phyloP scores from a whole-genome alignment of 1,140 invertebrate species.

The Dreissena rostriformis region DNA sequence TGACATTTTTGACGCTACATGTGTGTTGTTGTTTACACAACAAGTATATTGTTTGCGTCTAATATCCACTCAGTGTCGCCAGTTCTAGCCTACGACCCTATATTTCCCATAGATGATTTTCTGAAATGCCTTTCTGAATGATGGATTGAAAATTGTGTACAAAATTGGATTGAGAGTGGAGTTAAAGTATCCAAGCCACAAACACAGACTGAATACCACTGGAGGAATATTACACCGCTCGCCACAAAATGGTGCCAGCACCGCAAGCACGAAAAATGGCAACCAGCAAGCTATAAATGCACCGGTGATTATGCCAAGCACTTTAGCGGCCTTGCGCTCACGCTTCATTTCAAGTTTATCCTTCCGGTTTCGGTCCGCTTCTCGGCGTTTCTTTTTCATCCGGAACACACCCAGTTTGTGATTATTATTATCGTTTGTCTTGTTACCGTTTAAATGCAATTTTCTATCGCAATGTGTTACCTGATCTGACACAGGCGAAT shows the following conservation, averaged over 20 bases:
- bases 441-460: conserved; percentile 47
- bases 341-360: conserved; percentile 81
- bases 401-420: conserved; percentile 56
- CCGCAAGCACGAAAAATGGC: conserved; percentile 80
- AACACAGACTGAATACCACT: conserved; percentile 76
- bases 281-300: conserved; percentile 81
- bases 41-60: no score
- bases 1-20: no score
- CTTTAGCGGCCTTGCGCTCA: conserved; percentile 82
- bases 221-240: conserved; percentile 72
- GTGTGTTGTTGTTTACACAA: no score
- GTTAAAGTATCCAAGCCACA: conserved; percentile 81
- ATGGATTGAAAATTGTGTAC: conserved; percentile 81
- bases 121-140: conserved; percentile 79
- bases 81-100: neutral
- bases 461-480: conserved; percentile 44
- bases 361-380: conserved; percentile 71
- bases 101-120: conserved; percentile 64
- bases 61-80: neutral
- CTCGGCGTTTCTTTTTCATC: conserved; percentile 57
- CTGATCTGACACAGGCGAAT: conserved; percentile 54
- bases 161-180: conserved; percentile 80
- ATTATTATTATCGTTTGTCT: conserved; percentile 63
- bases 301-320: conserved; percentile 82
- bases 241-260: conserved; percentile 75